These are phyloP conservation scores for Syndactyla subalaris DNA, from an alignment of 2,797 vertebrate species.

Conservation along the genomic window DNA sequence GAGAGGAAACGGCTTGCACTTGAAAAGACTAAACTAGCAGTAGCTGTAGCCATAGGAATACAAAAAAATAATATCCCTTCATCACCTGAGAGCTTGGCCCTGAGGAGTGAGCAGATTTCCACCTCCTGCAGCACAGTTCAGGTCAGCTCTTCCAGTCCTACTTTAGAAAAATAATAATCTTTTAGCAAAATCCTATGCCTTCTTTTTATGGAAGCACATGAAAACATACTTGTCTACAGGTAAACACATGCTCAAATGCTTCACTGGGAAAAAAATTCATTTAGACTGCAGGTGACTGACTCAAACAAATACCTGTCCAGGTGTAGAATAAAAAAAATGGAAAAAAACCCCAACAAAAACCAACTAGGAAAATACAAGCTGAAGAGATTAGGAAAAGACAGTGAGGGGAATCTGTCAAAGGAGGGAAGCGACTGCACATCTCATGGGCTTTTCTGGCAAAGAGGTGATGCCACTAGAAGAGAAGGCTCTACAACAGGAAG, in stretches of 20 bases:
- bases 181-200: neutral
- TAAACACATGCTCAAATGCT: neutral
- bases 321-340: neutral
- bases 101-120: neutral
- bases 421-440: neutral
- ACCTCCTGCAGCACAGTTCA: neutral
- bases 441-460: neutral
- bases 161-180: neutral
- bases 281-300: neutral
- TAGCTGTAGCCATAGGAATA: neutral
- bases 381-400: neutral
- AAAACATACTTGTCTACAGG: neutral
- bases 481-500: neutral
- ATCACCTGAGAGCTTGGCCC: neutral
- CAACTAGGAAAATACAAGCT: neutral
- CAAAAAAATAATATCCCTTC: neutral
- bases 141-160: neutral
- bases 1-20: neutral
- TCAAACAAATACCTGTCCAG: neutral
- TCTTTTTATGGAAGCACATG: neutral
- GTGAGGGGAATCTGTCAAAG: accelerated
- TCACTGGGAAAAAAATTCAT: neutral
- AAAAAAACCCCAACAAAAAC: neutral
- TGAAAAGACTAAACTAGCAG: neutral
- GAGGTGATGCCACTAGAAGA: neutral